Conservation (phyloP, 2,888 invertebrate species). For the Morinoia aosen region DNA sequence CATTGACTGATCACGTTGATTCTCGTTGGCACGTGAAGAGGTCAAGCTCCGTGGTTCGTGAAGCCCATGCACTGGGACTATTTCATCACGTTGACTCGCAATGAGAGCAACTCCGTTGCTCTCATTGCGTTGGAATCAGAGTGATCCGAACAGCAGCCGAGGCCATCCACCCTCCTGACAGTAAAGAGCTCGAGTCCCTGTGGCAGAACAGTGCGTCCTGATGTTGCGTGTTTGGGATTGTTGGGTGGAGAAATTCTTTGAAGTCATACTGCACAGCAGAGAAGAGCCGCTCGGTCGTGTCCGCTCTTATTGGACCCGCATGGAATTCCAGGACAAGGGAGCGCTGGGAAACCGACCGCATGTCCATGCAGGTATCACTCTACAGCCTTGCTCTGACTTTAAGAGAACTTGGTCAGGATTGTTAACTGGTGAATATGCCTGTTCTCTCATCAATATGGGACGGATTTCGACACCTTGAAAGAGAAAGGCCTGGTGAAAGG, state of each 20-base stretch:
- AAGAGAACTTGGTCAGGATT: not conserved
- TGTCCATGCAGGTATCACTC: not conserved
- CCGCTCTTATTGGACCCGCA: not conserved
- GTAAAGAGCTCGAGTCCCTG: not conserved
- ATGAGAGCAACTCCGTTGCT: not conserved
- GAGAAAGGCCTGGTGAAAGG: not conserved
- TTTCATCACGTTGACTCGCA: not conserved
- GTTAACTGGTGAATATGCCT: not conserved
- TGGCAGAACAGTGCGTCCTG: not conserved
- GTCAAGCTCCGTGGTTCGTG: not conserved
- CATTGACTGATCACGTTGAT: not conserved
- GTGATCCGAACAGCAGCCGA: not conserved
- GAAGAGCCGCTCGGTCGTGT: not conserved
- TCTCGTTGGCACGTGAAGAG: not conserved
- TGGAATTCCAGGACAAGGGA: conserved; percentile 23
- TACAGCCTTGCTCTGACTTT: not conserved
- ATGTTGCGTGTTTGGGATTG: not conserved
- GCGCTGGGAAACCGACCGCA: conserved; percentile 35
- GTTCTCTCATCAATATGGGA: not conserved
- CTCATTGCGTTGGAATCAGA: no score
- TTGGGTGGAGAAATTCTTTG: not conserved
- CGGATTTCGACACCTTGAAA: not conserved
- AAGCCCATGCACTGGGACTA: not conserved
- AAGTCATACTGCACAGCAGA: not conserved
- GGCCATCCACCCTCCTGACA: not conserved